Evolutionary conservation across 1,140 invertebrate genomes (phyloP), one percentile per base, ranked within the genome.

Genomic region (Trypoxylus dichotomus): DNA sequence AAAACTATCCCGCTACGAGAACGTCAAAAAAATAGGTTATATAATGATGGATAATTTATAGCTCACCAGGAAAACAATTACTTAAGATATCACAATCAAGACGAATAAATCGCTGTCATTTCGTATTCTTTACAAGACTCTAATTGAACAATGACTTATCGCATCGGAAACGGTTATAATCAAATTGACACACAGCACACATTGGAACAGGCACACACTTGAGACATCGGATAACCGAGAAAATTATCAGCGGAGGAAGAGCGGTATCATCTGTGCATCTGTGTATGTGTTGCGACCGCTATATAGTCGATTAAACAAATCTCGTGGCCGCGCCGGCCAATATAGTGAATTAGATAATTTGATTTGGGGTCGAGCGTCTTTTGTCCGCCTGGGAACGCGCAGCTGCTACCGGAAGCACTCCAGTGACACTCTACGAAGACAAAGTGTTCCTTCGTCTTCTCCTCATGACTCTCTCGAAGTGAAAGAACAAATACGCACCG

Each of bases 291-390:
- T 81, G 82, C 78, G 79, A 79, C 76, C 25, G 80, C 63, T 78
- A 80, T 68, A 68, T 77, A 81, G 78, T 82, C 82, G 83, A 83
- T 83, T 83, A 82, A 83, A 83, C 83, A 83, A 83, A 83, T 83
- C 83, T 77, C 73, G 80, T 78, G 80, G 79, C 78, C 82, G 76
- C 81, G 78, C 74, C 79, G 81, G 81, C 81, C 82, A 83, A 83
- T 83, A 83, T 83, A 81, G 74, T 79, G 82, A 83, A 83, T 83
- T 83, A 82, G 83, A 83, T 83, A 83, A 83, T 83, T 83, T 83
- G 83, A 83, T 83, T 83, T 82, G 82, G 83, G 82, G 82, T 80
- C 82, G 83, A 83, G 79, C 74, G 83, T 80, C 83, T 83, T 83
- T 83, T 83, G 83, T 83, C 76, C 77, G 83, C 81, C 77, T 82